A percentile compares a stretch with the other conserved stretches of the same genome.
These are phyloP conservation scores for Borostomias antarcticus DNA, from an alignment of 2,797 vertebrate genomes.

Conservation along the genomic window DNA sequence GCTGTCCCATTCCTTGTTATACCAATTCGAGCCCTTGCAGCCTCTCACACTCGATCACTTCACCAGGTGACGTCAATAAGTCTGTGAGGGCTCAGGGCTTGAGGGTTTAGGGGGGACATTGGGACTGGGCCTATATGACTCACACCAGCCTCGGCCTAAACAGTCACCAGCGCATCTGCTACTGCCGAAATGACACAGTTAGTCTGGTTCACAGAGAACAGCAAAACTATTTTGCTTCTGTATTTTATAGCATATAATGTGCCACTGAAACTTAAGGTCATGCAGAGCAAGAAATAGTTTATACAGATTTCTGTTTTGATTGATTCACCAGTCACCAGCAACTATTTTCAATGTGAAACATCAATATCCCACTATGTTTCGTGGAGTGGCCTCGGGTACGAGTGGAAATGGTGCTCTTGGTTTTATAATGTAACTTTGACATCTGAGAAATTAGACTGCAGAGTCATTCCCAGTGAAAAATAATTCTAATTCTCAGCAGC, in stretches of 20 bases:
- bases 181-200: neutral
- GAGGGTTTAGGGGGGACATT: too few species aligned
- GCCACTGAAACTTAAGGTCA: neutral
- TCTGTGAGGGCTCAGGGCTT: too few species aligned
- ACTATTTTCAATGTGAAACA: neutral
- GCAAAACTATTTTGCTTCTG: neutral
- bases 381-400: constrained; percentile 1
- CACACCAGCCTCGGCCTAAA: constrained; percentile 20
- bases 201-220: neutral
- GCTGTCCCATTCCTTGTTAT: too few species aligned
- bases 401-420: neutral
- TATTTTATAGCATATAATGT: neutral
- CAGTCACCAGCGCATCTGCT: neutral
- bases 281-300: neutral
- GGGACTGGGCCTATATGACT: constrained; percentile 14
- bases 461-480: constrained; percentile 11
- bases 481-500: constrained; percentile 10
- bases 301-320: neutral
- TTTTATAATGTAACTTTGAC: constrained; percentile 17
- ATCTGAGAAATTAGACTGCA: constrained; percentile 12
- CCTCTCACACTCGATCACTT: too few species aligned
- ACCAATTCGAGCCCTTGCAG: too few species aligned
- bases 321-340: neutral
- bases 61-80: too few species aligned
- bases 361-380: neutral